A percentile compares a stretch with the other conserved stretches of the same genome.
Evolutionary conservation across 2,888 invertebrate genomes (phyloP).

Genomic region (Catocala nupta): DNA sequence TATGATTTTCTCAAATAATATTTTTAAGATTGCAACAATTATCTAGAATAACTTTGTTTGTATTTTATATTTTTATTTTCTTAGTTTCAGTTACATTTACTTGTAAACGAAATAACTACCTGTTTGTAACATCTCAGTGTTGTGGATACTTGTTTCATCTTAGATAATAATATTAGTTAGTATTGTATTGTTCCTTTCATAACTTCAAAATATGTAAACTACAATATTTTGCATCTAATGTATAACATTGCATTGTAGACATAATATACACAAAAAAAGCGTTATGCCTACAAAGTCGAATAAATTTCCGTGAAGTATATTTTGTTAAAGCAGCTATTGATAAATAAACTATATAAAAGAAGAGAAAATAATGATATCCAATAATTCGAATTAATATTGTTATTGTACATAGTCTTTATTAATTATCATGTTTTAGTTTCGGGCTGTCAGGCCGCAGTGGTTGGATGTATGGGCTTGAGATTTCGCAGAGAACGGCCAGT

Average conservation of each 20-base stretch:
- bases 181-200: background rate
- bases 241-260: background rate
- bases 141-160: background rate
- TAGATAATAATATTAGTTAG: background rate
- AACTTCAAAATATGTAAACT: background rate
- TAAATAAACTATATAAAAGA: conserved; percentile 1
- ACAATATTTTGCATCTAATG: too few species aligned
- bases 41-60: background rate
- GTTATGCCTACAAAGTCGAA: too few species aligned
- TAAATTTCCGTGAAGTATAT: background rate
- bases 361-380: background rate
- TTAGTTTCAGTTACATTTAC: background rate
- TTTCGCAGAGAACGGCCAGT: conserved; percentile 43
- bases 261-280: background rate
- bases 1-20: background rate
- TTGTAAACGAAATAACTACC: too few species aligned
- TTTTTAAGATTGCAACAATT: conserved; percentile 10
- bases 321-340: too few species aligned
- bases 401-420: conserved; percentile 43
- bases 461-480: conserved; percentile 22
- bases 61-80: background rate
- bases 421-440: conserved; percentile 17
- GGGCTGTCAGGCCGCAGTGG: conserved; percentile 36
- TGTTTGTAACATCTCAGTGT: background rate
- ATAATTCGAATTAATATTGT: conserved; percentile 33